Percentiles rank a stretch among this genome's conserved stretches.
phyloP scores from a whole-genome alignment of 2,113 vertebrate species.

The Hippocampus mohnikei region DNA sequence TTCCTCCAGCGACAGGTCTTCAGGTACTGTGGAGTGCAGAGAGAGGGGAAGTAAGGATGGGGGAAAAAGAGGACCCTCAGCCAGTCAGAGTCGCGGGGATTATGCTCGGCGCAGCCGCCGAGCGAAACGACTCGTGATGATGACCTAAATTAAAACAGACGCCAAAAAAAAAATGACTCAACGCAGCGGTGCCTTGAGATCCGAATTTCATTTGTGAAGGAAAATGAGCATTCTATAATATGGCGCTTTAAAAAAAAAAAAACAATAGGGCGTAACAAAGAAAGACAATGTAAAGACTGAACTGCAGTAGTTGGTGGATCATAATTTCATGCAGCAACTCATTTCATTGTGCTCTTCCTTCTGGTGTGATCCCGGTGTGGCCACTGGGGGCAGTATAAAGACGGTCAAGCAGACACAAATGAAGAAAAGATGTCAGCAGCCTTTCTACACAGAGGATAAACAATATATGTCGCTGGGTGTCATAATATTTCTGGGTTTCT shows the following conservation, averaged over 20 bases:
- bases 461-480: too few relatives aligned
- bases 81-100: slow-evolving; percentile 46
- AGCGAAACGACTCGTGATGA: slow-evolving; percentile 39
- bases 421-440: too few relatives aligned
- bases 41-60: slow-evolving; percentile 6
- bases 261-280: background rate
- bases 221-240: background rate
- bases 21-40: slow-evolving; percentile 77
- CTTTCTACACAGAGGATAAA: too few relatives aligned
- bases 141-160: slow-evolving; percentile 47
- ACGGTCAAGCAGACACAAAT: too few relatives aligned
- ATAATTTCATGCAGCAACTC: background rate
- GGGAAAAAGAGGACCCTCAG: slow-evolving; percentile 36
- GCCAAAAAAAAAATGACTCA: background rate
- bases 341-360: background rate
- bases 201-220: too few relatives aligned
- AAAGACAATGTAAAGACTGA: background rate
- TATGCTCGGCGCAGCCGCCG: slow-evolving; percentile 19
- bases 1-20: slow-evolving; percentile 90
- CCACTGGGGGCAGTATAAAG: too few relatives aligned
- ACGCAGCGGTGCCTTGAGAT: too few relatives aligned
- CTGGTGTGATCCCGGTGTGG: too few relatives aligned
- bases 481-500: too few relatives aligned
- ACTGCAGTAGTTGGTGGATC: background rate
- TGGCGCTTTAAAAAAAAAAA: background rate